These are phyloP conservation scores for Epirrita christyi DNA, from an alignment of 2,888 invertebrate genomes.

Conservation along the genomic window DNA sequence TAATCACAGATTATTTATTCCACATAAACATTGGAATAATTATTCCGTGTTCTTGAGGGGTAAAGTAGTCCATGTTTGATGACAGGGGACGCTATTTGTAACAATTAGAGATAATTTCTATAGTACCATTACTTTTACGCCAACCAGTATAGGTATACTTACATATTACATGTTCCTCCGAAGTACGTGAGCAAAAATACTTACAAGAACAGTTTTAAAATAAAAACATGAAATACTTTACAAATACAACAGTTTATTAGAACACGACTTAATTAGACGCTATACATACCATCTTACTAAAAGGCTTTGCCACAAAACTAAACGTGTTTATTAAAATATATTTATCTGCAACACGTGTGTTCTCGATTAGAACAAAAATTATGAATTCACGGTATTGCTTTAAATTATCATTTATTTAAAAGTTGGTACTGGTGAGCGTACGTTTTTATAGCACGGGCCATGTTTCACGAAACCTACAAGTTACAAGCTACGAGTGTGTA, in stretches of 20 bases:
- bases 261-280: constrained; percentile 33
- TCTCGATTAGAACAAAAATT: constrained; percentile 24
- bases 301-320: constrained; percentile 31
- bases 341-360: constrained; percentile 16
- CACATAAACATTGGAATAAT: too few species aligned
- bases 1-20: too few species aligned
- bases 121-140: too few species aligned
- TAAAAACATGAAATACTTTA: constrained; percentile 22
- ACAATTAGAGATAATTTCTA: too few species aligned
- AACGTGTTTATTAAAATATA: constrained; percentile 23
- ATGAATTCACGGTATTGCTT: constrained; percentile 21
- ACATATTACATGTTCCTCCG: too few species aligned
- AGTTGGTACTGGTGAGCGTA: constrained; percentile 5
- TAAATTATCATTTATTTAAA: constrained; percentile 16
- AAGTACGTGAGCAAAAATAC: too few species aligned
- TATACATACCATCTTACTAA: constrained; percentile 28
- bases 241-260: constrained; percentile 43
- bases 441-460: not conserved
- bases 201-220: not conserved
- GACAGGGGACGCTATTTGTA: too few species aligned
- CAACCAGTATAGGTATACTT: too few species aligned
- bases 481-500: not conserved
- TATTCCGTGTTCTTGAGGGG: too few species aligned
- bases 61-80: too few species aligned
- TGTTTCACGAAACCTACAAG: not conserved